Conservation (phyloP, 2,113 vertebrate genomes). For the Neodon shergylaensis region DNA sequence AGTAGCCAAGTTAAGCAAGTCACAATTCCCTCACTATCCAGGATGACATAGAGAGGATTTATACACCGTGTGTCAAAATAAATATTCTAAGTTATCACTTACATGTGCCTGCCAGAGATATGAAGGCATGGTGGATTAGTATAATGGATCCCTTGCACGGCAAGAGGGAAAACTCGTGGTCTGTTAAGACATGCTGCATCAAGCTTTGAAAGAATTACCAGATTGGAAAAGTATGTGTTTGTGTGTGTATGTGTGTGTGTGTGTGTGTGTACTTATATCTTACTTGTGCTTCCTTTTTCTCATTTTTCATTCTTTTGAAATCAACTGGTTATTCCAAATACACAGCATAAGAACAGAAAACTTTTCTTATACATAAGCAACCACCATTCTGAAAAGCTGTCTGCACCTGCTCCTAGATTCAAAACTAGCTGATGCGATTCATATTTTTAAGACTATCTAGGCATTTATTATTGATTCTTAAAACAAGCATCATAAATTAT, state of each 20-base stretch:
- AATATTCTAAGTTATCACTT: slow-evolving; percentile 83
- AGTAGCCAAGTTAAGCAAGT: slow-evolving; percentile 72
- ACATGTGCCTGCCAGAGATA: slow-evolving; percentile 86
- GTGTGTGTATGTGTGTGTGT: neutral
- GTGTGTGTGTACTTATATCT: neutral
- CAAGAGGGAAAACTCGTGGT: slow-evolving; percentile 81
- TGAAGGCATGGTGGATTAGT: slow-evolving; percentile 82
- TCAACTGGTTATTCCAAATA: slow-evolving; percentile 72
- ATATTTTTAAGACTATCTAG: slow-evolving; percentile 68
- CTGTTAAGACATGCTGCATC: slow-evolving; percentile 81
- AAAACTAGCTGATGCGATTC: slow-evolving; percentile 75
- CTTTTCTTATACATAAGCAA: slow-evolving; percentile 76
- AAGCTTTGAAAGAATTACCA: slow-evolving; percentile 79
- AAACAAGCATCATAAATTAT: slow-evolving; percentile 68
- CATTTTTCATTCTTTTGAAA: slow-evolving; percentile 19
- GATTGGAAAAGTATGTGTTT: neutral
- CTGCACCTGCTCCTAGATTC: slow-evolving; percentile 65
- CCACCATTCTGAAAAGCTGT: slow-evolving; percentile 74
- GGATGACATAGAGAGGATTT: slow-evolving; percentile 76
- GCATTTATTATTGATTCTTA: slow-evolving; percentile 77
- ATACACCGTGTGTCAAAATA: slow-evolving; percentile 80
- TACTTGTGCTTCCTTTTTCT: slow-evolving; percentile 53
- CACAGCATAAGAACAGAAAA: slow-evolving; percentile 79
- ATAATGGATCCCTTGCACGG: slow-evolving; percentile 81
- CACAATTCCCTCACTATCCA: slow-evolving; percentile 60